Evolutionary conservation across 2,113 vertebrate species (phyloP), one percentile per base, ranked within the genome.

Genomic region (Malurus elegans): DNA sequence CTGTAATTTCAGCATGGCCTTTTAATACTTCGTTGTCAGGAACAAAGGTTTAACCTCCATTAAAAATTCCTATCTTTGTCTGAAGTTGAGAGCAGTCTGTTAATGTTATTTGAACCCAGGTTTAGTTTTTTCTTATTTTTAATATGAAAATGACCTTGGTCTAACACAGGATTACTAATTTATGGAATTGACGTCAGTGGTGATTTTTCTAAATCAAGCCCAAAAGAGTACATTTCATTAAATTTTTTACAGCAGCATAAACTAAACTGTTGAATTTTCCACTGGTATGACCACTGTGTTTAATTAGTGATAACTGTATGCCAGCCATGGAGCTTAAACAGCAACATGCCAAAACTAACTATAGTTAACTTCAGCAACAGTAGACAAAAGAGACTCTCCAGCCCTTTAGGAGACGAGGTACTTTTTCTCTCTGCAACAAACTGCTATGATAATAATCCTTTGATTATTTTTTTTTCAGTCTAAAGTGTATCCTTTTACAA

Each of bases 121-220:
- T 74, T 94, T 75, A 79, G 78, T 56, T 78, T 71, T 94, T 85
- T 90, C 67, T 74, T 89, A 88, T 83, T 90, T 91, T 75, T 91
- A 47, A 51, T 87, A 96, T 44, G 91, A 96, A 95, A 97, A 96
- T 93, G 53, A 84, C n/a, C 67, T 94, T 80, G 79, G 54, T 97
- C 90, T 96, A 96, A 97, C 73, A 92, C 21, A 92, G 88, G 92
- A 95, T 92, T 96, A 90, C 85, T 94, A 94, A 97, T 96, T 88
- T 95, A 90, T 76, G n/a, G 95, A 96, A 93, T 64, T 83, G 93
- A 96, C 86, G 66, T 97, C 94, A 90, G 88, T 71, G 75, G 88
- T 87, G 90, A 94, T 88, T 95, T 96, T 96, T 96, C 83, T 94
- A 95, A 93, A 96, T 87, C 85, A 90, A 96, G 79, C 44, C 51